Conservation (phyloP, 1,140 invertebrate genomes). For the Geopemphigus sp. region DNA sequence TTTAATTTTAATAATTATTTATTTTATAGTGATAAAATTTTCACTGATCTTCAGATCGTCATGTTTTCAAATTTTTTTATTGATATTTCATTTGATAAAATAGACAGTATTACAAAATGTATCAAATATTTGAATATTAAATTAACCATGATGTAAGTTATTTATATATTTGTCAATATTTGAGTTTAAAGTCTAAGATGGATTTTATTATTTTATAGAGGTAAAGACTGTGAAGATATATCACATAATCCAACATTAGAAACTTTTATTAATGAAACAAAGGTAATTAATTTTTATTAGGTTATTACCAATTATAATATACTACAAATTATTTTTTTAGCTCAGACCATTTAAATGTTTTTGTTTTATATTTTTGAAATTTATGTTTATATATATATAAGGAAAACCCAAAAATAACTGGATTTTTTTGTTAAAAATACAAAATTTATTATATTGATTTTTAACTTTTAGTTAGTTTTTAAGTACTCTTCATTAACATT, state of each 20-base stretch:
- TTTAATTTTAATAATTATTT: neutral
- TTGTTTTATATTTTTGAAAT: too few relatives aligned
- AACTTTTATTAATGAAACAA: neutral
- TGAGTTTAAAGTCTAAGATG: neutral
- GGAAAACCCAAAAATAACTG: too few relatives aligned
- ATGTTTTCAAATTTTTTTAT: conserved; percentile 22
- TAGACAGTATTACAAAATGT: neutral
- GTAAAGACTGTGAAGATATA: neutral
- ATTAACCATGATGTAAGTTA: conserved; percentile 36
- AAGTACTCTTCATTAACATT: too few relatives aligned
- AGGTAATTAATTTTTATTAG: conserved; percentile 4
- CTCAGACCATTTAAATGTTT: too few relatives aligned
- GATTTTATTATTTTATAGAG: conserved; percentile 29
- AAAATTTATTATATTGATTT: too few relatives aligned
- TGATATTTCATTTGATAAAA: conserved; percentile 16
- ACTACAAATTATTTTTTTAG: neutral
- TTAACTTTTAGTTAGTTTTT: too few relatives aligned
- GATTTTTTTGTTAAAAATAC: too few relatives aligned
- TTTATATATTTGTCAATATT: neutral
- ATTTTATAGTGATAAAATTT: conserved; percentile 25
- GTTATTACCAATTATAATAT: neutral
- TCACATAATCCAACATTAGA: neutral
- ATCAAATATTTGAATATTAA: neutral
- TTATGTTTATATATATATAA: neutral
- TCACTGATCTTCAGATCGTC: conserved; percentile 17